Conservation (phyloP, 2,888 invertebrate species). For the Tipula confusa region DNA sequence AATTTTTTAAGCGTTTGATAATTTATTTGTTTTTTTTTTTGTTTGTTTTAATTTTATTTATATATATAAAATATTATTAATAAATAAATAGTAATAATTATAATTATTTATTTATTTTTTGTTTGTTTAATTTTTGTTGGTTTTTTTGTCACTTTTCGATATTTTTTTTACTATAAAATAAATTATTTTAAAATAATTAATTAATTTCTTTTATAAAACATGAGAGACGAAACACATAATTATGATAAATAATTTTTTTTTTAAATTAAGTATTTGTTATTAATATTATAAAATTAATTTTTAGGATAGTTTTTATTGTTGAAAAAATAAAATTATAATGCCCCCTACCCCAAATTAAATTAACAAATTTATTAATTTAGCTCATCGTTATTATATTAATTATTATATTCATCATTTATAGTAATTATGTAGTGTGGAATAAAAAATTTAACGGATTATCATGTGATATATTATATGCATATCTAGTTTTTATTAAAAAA, state of each 20-base stretch:
- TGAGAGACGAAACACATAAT: slow-evolving; percentile 14
- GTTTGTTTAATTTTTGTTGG: neutral
- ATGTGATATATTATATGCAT: neutral
- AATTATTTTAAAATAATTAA: slow-evolving; percentile 9
- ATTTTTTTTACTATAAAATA: neutral
- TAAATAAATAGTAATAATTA: slow-evolving; percentile 29
- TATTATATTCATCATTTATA: slow-evolving; percentile 13
- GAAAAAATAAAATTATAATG: neutral
- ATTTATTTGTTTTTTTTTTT: slow-evolving; percentile 30
- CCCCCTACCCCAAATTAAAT: neutral
- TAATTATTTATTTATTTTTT: slow-evolving; percentile 21
- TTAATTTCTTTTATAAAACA: neutral
- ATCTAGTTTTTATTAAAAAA: neutral
- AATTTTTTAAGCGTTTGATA: slow-evolving; percentile 13
- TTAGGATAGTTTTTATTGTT: slow-evolving; percentile 3
- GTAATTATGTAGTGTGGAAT: neutral
- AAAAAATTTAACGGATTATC: neutral
- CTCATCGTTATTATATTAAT: slow-evolving; percentile 12
- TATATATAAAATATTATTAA: slow-evolving; percentile 28
- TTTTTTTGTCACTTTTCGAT: neutral
- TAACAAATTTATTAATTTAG: neutral
- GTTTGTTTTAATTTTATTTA: slow-evolving; percentile 30
- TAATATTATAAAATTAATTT: slow-evolving; percentile 4
- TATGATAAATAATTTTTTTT: neutral
- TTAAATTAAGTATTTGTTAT: neutral